phyloP scores from a whole-genome alignment of 2,113 vertebrate species.

The Hemiscyllium ocellatum region DNA sequence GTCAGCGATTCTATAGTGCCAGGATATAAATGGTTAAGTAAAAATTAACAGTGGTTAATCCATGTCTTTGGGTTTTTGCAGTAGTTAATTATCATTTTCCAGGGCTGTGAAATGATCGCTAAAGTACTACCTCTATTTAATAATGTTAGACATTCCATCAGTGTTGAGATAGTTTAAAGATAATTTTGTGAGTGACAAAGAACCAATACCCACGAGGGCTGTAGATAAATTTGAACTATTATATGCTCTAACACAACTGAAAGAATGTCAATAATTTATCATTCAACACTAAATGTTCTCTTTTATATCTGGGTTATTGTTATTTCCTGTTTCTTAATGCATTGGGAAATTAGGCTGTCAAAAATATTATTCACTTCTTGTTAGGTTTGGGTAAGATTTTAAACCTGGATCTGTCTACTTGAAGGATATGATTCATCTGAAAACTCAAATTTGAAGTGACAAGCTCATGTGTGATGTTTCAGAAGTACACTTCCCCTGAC shows the following conservation, averaged over 20 bases:
- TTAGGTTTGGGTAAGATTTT: neutral
- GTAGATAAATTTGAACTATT: neutral
- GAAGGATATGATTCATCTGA: neutral
- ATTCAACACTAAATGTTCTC: neutral
- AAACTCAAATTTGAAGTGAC: neutral
- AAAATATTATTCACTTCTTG: neutral
- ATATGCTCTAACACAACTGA: neutral
- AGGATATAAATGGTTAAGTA: neutral
- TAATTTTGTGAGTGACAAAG: conserved; percentile 6
- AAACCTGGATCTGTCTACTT: neutral
- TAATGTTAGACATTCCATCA: neutral
- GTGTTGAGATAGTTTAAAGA: neutral
- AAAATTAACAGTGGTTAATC: neutral
- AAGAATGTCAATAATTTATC: conserved; percentile 4
- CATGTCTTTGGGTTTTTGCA: neutral
- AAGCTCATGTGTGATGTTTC: neutral
- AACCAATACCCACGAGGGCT: neutral
- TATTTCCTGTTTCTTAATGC: neutral
- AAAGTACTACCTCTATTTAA: neutral
- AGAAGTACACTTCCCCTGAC: neutral
- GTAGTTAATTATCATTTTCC: neutral
- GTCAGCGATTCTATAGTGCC: neutral
- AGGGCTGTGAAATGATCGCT: neutral
- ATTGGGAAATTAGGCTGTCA: neutral
- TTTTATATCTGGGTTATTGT: neutral